These are phyloP conservation scores for Trileptium ribeirensis DNA, from an alignment of 2,888 invertebrate species.

Conservation along the genomic window DNA sequence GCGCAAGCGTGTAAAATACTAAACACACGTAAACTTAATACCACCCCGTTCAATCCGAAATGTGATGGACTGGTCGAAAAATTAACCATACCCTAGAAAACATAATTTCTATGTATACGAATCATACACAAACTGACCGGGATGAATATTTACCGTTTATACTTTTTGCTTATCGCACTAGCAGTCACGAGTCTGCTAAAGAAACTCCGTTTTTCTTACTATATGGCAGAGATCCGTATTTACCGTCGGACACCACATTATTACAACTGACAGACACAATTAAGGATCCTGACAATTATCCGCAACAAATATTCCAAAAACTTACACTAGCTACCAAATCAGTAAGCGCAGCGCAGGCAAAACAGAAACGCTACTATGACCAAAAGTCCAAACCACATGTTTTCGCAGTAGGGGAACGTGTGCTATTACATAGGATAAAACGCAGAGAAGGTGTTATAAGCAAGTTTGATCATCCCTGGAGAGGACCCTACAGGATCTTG, in stretches of 20 bases:
- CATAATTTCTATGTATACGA: constrained; percentile 37
- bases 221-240: constrained; percentile 3
- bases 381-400: background rate
- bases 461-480: constrained; percentile 10
- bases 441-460: background rate
- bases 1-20: too few species aligned
- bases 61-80: constrained; percentile 38
- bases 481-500: background rate
- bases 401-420: background rate
- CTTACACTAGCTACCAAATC: background rate
- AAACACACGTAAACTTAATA: too few species aligned
- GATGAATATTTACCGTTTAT: background rate
- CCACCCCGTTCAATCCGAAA: constrained; percentile 24
- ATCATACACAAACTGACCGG: constrained; percentile 30
- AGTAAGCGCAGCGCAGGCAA: background rate
- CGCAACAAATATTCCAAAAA: background rate
- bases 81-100: constrained; percentile 37
- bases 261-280: too few species aligned
- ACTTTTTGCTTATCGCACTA: background rate
- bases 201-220: constrained; percentile 1
- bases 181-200: background rate
- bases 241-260: background rate
- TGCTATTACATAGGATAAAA: background rate
- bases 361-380: constrained; percentile 14
- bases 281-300: background rate